Conservation (phyloP, 2,888 invertebrate genomes). For the Alloscopus bannaensis region DNA sequence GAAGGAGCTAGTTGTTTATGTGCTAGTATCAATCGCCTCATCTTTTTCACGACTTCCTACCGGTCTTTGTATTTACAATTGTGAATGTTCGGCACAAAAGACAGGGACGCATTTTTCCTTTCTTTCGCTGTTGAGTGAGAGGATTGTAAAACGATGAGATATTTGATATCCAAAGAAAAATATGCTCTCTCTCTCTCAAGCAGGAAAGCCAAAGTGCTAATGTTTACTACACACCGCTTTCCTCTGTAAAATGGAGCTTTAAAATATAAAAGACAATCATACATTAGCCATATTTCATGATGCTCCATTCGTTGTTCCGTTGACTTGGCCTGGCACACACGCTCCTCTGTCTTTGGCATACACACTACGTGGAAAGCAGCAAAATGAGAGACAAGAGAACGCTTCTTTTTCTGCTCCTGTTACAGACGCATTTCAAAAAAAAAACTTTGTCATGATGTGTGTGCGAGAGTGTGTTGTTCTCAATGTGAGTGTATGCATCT, state of each 20-base stretch:
- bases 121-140: background rate
- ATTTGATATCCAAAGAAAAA: slow-evolving; percentile 13
- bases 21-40: too few species aligned
- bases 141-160: background rate
- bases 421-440: background rate
- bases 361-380: too few species aligned
- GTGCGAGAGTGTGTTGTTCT: background rate
- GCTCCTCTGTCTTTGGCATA: too few species aligned
- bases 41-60: too few species aligned
- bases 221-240: slow-evolving; percentile 8
- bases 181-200: too few species aligned
- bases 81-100: too few species aligned
- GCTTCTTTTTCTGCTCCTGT: too few species aligned
- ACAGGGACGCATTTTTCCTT: too few species aligned
- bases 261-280: slow-evolving; percentile 15
- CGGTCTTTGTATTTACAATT: too few species aligned
- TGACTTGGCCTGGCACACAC: slow-evolving; percentile 20
- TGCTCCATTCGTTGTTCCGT: slow-evolving; percentile 36
- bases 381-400: background rate
- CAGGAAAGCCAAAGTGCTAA: slow-evolving; percentile 16
- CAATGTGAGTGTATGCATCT: background rate
- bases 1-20: too few species aligned
- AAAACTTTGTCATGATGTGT: slow-evolving; percentile 5
- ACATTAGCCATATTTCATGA: slow-evolving; percentile 37
- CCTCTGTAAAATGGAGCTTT: slow-evolving; percentile 5